Evolutionary conservation across 2,113 vertebrate species (phyloP), one percentile per base, ranked within the genome.

Genomic region (Todiramphus saurophagus): DNA sequence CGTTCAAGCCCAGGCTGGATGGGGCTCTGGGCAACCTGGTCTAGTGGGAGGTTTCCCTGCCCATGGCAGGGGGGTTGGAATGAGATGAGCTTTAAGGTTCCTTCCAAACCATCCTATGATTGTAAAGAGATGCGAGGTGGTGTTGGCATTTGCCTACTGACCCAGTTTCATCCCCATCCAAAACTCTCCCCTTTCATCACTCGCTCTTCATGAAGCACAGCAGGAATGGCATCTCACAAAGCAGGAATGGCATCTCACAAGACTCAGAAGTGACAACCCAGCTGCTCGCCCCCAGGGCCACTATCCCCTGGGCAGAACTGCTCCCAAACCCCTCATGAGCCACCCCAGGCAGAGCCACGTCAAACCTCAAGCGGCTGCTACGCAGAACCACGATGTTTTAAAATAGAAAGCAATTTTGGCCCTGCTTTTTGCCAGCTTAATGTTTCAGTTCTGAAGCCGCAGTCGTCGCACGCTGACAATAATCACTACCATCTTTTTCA

Each of bases 101-200:
- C 16, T 55, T 55, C 53, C 28, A 55, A 55, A 30, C 8, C 27
- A 55, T 53, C 28, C 51, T 53, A 23, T 53, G 51, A 27, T 28
- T 53, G 27, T 7, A 43, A 7, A 24, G 13, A 53, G 63, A 3
- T 0, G 1, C 0, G 6, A 44, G 63, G 46, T 3, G 64, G 33
- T 4, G 2, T 4, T 7, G 88, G 9, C 4, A 0, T 25, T 13
- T 16, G 12, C 7, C 21, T 24, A 6, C 43, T 11, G 59, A 59
- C 44, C 27, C 70, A 59, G 62, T 48, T 73, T 53, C 37, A 35
- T 3, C 23, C 64, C 37, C 46, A 59, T 7, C 72, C 68, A 77
- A 41, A 55, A 59, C 7, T 5, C 20, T 33, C 27, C 13, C 37
- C 27, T 23, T 62, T 21, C 43, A 7, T 10, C 53, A 1, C 30